A percentile compares a stretch with the other conserved stretches of the same genome.
phyloP scores from a whole-genome alignment of 2,797 vertebrate species.

The Notamacropus eugenii region DNA sequence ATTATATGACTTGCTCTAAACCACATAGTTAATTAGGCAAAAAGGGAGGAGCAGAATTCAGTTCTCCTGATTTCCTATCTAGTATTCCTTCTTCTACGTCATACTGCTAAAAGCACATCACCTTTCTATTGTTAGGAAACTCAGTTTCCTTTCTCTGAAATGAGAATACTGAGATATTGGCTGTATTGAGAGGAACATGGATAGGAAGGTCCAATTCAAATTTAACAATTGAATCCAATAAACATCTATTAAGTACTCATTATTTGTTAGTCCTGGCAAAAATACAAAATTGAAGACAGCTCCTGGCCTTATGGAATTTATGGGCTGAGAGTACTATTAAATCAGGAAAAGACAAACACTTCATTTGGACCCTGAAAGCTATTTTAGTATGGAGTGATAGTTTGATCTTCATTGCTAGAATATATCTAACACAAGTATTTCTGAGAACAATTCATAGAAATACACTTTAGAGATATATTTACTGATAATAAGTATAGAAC shows the following conservation, averaged over 20 bases:
- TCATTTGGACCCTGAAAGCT: not conserved
- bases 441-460: not conserved
- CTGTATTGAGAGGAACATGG: not conserved
- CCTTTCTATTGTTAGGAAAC: not conserved
- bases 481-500: constrained; percentile 20
- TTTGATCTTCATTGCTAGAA: not conserved
- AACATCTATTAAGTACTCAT: not conserved
- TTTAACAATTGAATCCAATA: not conserved
- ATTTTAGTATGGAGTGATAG: not conserved
- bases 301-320: not conserved
- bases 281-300: not conserved
- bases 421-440: constrained; percentile 23
- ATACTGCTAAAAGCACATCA: not conserved
- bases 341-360: not conserved
- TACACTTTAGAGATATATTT: not conserved
- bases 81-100: not conserved
- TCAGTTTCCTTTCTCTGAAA: constrained; percentile 2
- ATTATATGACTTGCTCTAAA: not conserved
- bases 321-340: not conserved
- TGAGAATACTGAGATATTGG: not conserved
- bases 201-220: not conserved
- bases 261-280: not conserved
- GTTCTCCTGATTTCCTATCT: not conserved
- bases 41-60: not conserved
- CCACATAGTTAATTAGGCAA: not conserved